Conservation (phyloP, 2,113 vertebrate species). For the Morone saxatilis region DNA sequence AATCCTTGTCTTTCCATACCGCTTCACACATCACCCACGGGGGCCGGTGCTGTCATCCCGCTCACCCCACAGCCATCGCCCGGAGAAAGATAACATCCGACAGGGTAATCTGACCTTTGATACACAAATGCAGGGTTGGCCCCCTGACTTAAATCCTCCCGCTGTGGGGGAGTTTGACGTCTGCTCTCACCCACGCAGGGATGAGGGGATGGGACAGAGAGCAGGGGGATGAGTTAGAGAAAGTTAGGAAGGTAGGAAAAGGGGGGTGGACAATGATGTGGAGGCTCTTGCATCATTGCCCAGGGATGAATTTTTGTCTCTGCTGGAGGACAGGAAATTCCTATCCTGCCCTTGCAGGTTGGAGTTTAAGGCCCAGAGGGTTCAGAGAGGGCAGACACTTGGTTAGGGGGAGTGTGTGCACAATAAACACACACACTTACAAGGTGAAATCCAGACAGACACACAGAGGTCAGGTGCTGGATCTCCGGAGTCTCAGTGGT, state of each 20-base stretch:
- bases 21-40: slow-evolving; percentile 72
- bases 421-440: slow-evolving; percentile 40
- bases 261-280: slow-evolving; percentile 30
- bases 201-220: slow-evolving; percentile 31
- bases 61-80: slow-evolving; percentile 66
- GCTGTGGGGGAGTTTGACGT: slow-evolving; percentile 56
- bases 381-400: slow-evolving; percentile 66
- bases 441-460: slow-evolving; percentile 45
- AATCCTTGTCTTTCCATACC: slow-evolving; percentile 78
- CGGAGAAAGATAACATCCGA: slow-evolving; percentile 83
- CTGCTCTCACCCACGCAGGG: slow-evolving; percentile 46
- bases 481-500: slow-evolving; percentile 45
- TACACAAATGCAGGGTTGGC: slow-evolving; percentile 74
- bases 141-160: slow-evolving; percentile 65
- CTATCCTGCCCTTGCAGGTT: slow-evolving; percentile 69
- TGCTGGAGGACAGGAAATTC: slow-evolving; percentile 75
- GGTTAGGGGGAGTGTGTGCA: slow-evolving; percentile 18
- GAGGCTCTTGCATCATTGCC: slow-evolving; percentile 49
- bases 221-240: slow-evolving; percentile 36
- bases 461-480: slow-evolving; percentile 51
- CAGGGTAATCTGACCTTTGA: slow-evolving; percentile 85
- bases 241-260: slow-evolving; percentile 21
- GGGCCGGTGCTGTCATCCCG: slow-evolving; percentile 71
- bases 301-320: slow-evolving; percentile 42
- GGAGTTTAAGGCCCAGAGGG: slow-evolving; percentile 51